A percentile compares a stretch with the other conserved stretches of the same genome.
Conservation (phyloP, 2,113 vertebrate genomes). For the Epinephelus fuscoguttatus region DNA sequence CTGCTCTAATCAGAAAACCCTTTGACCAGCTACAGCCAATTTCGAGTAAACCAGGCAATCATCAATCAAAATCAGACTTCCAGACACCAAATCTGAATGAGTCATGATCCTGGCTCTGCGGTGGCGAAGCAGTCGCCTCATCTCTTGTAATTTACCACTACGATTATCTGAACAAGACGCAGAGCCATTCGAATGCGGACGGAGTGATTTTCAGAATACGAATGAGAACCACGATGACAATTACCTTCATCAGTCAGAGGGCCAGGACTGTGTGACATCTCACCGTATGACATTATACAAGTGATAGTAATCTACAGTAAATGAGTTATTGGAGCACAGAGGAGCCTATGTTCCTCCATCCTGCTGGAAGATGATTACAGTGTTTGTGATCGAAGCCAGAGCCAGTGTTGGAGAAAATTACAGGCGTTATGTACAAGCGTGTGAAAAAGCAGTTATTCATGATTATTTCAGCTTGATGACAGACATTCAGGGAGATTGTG, state of each 20-base stretch:
- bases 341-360: background rate
- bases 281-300: constrained; percentile 15
- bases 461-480: background rate
- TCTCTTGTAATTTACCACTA: constrained; percentile 34
- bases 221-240: constrained; percentile 43
- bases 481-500: background rate
- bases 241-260: constrained; percentile 42
- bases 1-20: background rate
- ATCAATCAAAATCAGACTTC: constrained; percentile 49
- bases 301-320: constrained; percentile 37
- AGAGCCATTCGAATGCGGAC: background rate
- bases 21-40: background rate
- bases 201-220: constrained; percentile 18
- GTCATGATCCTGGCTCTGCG: background rate
- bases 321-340: constrained; percentile 28
- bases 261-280: constrained; percentile 14
- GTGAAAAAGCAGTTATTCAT: constrained; percentile 16
- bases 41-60: constrained; percentile 24
- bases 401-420: constrained; percentile 12
- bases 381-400: constrained; percentile 19
- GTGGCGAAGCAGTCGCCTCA: background rate
- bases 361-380: constrained; percentile 35
- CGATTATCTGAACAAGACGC: constrained; percentile 21
- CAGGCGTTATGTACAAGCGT: background rate
- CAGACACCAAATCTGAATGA: constrained; percentile 22